These are phyloP conservation scores for Drosophila auraria DNA, from an alignment of 1,140 invertebrate genomes.

Conservation along the genomic window DNA sequence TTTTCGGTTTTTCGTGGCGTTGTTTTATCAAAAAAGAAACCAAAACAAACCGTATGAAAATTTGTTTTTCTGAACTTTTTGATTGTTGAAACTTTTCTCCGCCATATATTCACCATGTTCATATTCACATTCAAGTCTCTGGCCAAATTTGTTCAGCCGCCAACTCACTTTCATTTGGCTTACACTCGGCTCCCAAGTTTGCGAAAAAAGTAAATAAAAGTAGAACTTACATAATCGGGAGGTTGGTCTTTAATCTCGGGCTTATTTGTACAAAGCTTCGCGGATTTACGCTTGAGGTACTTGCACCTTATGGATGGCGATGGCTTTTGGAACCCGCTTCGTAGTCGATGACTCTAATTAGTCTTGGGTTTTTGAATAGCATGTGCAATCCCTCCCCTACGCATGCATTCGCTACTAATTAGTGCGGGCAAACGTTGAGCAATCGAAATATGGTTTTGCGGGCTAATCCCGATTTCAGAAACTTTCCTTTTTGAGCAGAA, in stretches of 20 bases:
- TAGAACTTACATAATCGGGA: conserved; percentile 66
- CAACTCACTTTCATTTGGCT: conserved; percentile 70
- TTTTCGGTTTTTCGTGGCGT: conserved; percentile 22
- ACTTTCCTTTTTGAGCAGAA: conserved; percentile 57
- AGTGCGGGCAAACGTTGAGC: conserved; percentile 16
- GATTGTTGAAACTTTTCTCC: conserved; percentile 60
- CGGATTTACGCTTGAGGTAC: conserved; percentile 78
- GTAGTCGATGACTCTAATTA: conserved; percentile 64
- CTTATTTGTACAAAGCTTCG: conserved; percentile 58
- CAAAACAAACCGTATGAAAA: conserved; percentile 74
- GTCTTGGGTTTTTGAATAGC: conserved; percentile 36
- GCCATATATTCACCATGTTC: conserved; percentile 23
- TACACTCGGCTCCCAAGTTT: conserved; percentile 37
- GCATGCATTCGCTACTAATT: conserved; percentile 58
- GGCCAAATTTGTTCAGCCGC: conserved; percentile 60
- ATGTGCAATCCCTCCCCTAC: conserved; percentile 36
- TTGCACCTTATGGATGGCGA: conserved; percentile 60
- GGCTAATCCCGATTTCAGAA: conserved; percentile 14
- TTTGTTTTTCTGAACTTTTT: conserved; percentile 73
- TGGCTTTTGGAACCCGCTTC: conserved; percentile 35
- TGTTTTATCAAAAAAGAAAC: conserved; percentile 63
- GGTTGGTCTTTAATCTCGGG: conserved; percentile 38
- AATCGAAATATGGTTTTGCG: conserved; percentile 16
- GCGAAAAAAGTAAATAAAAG: conserved; percentile 59
- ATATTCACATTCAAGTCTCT: conserved; percentile 22